Percentiles rank a stretch among this genome's conserved stretches.
Evolutionary conservation across 2,113 vertebrate genomes (phyloP).

Genomic region (Macquaria ambigua): DNA sequence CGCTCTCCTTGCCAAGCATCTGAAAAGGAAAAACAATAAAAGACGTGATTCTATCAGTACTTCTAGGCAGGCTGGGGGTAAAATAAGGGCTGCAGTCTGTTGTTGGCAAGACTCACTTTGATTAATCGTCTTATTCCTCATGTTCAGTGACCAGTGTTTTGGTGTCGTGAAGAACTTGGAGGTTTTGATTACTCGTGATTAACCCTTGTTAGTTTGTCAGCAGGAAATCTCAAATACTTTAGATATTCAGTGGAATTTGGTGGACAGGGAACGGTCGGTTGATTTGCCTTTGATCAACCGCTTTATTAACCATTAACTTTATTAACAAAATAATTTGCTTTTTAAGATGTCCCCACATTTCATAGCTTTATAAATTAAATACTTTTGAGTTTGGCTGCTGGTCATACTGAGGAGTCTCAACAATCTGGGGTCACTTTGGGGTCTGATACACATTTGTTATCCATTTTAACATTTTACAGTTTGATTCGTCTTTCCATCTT

Average conservation of each 20-base stretch:
- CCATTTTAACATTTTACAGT: not conserved
- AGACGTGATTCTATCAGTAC: constrained; percentile 3
- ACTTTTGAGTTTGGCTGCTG: not conserved
- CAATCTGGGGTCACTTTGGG: not conserved
- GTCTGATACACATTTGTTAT: not conserved
- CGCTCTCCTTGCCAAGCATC: not conserved
- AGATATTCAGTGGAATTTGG: not conserved
- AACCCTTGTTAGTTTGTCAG: not conserved
- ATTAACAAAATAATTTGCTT: not conserved
- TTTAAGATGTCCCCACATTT: not conserved
- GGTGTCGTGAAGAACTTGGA: not conserved
- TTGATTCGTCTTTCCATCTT: not conserved
- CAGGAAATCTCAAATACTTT: not conserved
- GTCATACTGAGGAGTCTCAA: not conserved
- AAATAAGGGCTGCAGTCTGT: constrained; percentile 13
- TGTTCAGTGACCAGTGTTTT: constrained; percentile 2
- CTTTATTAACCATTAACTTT: too few relatives aligned
- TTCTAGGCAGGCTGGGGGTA: constrained; percentile 15
- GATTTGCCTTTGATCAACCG: not conserved
- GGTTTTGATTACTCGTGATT: not conserved
- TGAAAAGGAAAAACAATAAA: constrained; percentile 34
- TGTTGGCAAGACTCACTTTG: constrained; percentile 6
- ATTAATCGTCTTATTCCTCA: constrained; percentile 3
- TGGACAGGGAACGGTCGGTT: not conserved
- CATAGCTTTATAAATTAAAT: not conserved